Conservation (phyloP, 2,888 invertebrate genomes). For the Celastrina argiolus region DNA sequence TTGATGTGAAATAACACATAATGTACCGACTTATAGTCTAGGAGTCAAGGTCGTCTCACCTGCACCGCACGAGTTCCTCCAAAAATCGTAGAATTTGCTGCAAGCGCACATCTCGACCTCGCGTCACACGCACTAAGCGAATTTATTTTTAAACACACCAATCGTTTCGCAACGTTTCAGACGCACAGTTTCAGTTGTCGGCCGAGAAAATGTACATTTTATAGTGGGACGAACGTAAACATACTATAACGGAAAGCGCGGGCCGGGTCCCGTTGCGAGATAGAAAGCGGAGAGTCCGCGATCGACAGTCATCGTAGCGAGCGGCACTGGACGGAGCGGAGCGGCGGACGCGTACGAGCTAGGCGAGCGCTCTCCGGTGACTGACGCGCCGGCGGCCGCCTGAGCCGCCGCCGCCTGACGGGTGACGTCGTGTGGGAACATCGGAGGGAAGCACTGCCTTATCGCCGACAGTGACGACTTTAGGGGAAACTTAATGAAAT, state of each 20-base stretch:
- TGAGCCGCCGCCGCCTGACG: constrained; percentile 26
- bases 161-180: constrained; percentile 72
- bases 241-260: constrained; percentile 57
- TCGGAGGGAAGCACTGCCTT: constrained; percentile 32
- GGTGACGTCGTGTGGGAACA: constrained; percentile 22
- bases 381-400: constrained; percentile 47
- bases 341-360: constrained; percentile 45
- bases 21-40: not conserved
- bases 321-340: constrained; percentile 37
- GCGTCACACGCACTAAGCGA: constrained; percentile 69
- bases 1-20: not conserved
- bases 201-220: constrained; percentile 52
- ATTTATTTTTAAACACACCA: constrained; percentile 77
- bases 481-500: constrained; percentile 37
- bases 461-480: constrained; percentile 35
- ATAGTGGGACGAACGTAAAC: constrained; percentile 48
- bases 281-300: constrained; percentile 58
- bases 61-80: constrained; percentile 73
- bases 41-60: constrained; percentile 48
- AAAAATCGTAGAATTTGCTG: constrained; percentile 74
- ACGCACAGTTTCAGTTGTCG: constrained; percentile 54
- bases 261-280: constrained; percentile 56
- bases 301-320: constrained; percentile 49
- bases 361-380: constrained; percentile 63
- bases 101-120: constrained; percentile 67